Conservation (phyloP, 2,888 invertebrate genomes). For the Cryptocephalus primarius region DNA sequence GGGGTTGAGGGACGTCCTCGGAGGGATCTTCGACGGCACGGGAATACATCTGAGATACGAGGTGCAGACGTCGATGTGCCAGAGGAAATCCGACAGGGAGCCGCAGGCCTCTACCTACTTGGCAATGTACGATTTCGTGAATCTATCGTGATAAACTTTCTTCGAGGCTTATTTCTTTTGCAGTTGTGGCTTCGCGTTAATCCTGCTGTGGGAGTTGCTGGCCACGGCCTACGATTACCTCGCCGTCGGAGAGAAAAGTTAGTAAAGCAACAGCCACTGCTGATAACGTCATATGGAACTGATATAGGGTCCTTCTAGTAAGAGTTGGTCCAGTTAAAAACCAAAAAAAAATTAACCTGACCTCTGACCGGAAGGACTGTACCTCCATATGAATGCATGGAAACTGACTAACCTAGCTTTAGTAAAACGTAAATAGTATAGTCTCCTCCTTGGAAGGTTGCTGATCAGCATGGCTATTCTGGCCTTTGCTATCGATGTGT, state of each 20-base stretch:
- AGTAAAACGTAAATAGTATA: too few species aligned
- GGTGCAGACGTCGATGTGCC: conserved; percentile 53
- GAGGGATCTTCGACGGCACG: conserved; percentile 40
- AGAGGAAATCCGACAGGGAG: conserved; percentile 20
- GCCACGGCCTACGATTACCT: conserved; percentile 27
- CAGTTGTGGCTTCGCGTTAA: conserved; percentile 24
- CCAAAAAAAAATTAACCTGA: too few species aligned
- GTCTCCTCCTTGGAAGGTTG: too few species aligned
- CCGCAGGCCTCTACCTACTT: conserved; percentile 23
- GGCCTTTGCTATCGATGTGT: too few species aligned
- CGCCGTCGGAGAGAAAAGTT: conserved; percentile 22
- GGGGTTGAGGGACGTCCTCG: conserved; percentile 41
- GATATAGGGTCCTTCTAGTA: too few species aligned
- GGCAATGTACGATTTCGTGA: conserved; percentile 21
- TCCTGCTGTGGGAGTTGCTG: conserved; percentile 23
- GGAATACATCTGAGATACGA: conserved; percentile 46
- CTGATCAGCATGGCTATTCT: too few species aligned
- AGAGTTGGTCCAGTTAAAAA: too few species aligned
- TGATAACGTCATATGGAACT: background rate
- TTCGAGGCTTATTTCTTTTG: conserved; percentile 10
- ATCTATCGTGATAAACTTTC: background rate
- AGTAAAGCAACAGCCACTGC: conserved; percentile 10
- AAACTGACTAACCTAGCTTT: too few species aligned
- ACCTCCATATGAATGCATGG: too few species aligned
- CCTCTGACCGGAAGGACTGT: too few species aligned